Evolutionary conservation across 2,797 vertebrate genomes (phyloP), one percentile per base, ranked within the genome.

Genomic region (Sebastes diploproa): DNA sequence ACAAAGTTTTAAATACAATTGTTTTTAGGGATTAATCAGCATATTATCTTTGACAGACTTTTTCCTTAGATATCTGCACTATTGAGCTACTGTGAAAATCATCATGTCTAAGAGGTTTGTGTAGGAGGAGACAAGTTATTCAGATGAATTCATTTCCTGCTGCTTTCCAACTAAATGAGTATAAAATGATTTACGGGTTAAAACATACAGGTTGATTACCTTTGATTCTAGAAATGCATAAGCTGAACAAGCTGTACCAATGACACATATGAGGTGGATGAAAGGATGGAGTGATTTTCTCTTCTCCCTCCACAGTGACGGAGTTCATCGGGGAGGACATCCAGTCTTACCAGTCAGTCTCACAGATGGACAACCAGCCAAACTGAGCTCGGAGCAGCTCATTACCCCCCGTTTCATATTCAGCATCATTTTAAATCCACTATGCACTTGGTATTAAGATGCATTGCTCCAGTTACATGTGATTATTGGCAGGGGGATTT

Each of bases 241-340:
- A 55, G 2, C 11, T 34, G 12, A 42, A 36, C 7, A 23, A 42
- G 38, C 8, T 38, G 22, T 27, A 11, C 11, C 14, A 13, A 2
- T 46, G n/a, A 29, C n/a, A 12, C 1, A 42, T 22, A 10, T 32
- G 29, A 52, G 16, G 16, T 62, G 30, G 7, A 55, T 52, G 0
- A 46, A 70, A 13, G 18, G 59, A 20, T 71, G 30, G 7, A 46
- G 23, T 23, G 29, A 75, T 59, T 76, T 14, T 76, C 7, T 83
- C 50, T 64, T 74, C 58, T 85, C 50, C 84, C 84, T 83, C 75
- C 62, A 55, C 93, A 98, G 97, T 98, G 90, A 97, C 96, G 67
- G 97, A 98, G 94, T 98, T 97, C 92, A 98, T 98, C 29, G 97
- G 97, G 25, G 96, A 97, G 90, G 97, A 98, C 91, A 95, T 98